Base-by-base conservation (phyloP, 37 sponge, comb jelly and placozoan species). In the Cliona cf. orientalis region DNA sequence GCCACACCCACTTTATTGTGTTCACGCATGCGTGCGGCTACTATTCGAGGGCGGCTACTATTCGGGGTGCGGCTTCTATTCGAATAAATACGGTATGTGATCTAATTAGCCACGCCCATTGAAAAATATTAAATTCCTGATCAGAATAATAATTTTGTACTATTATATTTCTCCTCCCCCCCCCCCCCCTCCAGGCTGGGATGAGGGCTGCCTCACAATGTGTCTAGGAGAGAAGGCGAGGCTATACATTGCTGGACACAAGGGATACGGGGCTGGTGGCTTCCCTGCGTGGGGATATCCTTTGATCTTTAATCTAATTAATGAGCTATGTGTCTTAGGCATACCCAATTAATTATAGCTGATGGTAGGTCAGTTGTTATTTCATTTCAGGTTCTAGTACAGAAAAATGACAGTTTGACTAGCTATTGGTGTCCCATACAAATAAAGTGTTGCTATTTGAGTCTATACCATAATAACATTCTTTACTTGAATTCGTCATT, bases 201-300 rank as follows among this genome's bases (percentile, higher is more conserved):
- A 95, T 66, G 80, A 95, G 37, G 95, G 95, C 23, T 91, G 91
- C 46, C 40, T 95, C 49, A 84, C 95, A 7, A 95, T 95, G 95
- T 32, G 28, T 19, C 32, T 43, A 41, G 92, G 92, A 72, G 95
- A 95, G 72, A 69, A 29, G 42, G 92, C 95, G 9, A 71, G 68
- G 57, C 74, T 95, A 42, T 58, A 58, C 35, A 87, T 95, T 32
- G 65, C 82, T 65, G 86, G 86, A 9, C 63, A 71, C 42, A 85
- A 88, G 67, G 95, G 91, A 1, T 95, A 95, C 76, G 95, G 95
- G 19, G 64, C 64, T 1, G 64, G 58, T 33, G 95, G 95, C n/a
- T 95, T 95, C 38, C 80, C 91, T 23, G 89, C 95, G 5, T 95
- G 95, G 95, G 85, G 85, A 91, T 85, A 86, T 86, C 86, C 91